A percentile compares a stretch with the other conserved stretches of the same genome.
These are phyloP conservation scores for Liasis olivaceus DNA, from an alignment of 2,797 vertebrate species.

Conservation along the genomic window DNA sequence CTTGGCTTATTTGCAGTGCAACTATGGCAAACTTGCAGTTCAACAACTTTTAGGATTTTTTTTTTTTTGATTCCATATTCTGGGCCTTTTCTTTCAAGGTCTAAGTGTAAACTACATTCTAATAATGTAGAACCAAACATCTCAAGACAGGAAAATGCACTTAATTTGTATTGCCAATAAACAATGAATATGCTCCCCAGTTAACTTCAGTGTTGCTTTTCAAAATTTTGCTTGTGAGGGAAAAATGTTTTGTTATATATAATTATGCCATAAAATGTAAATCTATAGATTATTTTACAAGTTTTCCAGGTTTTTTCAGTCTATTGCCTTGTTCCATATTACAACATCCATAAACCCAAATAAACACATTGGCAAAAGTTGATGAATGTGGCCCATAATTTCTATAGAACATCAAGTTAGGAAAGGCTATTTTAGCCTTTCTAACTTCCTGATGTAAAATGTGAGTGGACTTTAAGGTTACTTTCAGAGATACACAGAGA, in stretches of 20 bases:
- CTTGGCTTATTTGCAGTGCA: slow-evolving; percentile 30
- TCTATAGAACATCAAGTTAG: background rate
- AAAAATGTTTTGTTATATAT: background rate
- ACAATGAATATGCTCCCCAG: background rate
- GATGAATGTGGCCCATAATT: background rate
- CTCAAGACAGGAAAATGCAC: background rate
- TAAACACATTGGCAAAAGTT: background rate
- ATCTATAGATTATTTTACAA: background rate
- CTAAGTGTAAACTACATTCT: background rate
- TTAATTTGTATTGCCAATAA: slow-evolving; percentile 1
- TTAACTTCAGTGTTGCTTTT: background rate
- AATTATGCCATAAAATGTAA: background rate
- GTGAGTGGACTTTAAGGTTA: background rate
- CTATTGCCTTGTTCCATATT: background rate
- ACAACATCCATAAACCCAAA: background rate
- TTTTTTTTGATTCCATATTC: slow-evolving; percentile 2
- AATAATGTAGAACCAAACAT: background rate
- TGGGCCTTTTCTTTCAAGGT: slow-evolving; percentile 13
- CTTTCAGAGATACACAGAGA: background rate
- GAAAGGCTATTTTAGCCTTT: background rate
- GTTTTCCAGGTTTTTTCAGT: background rate
- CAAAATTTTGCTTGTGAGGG: background rate
- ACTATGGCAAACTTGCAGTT: slow-evolving; percentile 29
- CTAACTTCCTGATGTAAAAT: background rate
- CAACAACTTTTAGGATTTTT: background rate